phyloP scores from a whole-genome alignment of 64 coral and sea anemone species.

The Montipora foliosa region DNA sequence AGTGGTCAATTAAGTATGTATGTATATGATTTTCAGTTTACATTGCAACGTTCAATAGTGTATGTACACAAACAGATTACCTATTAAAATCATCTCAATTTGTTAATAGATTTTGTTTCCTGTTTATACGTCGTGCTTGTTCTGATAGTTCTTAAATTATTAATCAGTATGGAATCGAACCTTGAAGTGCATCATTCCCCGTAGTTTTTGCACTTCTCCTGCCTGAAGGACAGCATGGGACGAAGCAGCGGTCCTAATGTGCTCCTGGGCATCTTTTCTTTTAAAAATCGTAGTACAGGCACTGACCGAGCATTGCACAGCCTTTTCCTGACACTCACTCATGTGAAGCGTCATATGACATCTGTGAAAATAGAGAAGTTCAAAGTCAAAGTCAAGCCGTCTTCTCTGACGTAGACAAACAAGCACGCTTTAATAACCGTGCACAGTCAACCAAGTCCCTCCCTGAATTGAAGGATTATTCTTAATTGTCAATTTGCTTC shows the following conservation, averaged over 20 bases:
- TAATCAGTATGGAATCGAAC: background rate
- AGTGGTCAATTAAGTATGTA: no score
- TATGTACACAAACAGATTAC: no score
- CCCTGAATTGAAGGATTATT: no score
- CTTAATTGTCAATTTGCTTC: no score
- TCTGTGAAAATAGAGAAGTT: background rate
- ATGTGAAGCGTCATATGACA: background rate
- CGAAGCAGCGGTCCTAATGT: background rate
- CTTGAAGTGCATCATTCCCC: background rate
- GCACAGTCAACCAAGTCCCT: no score
- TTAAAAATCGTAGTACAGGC: background rate
- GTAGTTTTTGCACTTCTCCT: conserved; percentile 13
- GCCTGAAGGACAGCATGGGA: background rate
- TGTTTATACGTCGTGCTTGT: background rate
- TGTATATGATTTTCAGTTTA: no score
- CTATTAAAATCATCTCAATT: no score
- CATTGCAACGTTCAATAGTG: no score
- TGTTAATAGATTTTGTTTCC: background rate
- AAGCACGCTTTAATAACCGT: no score
- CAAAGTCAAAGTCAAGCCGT: background rate
- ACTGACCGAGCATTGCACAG: background rate
- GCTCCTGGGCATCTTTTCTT: background rate
- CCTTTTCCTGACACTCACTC: background rate
- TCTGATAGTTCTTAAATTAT: background rate
- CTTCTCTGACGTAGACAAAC: no score